phyloP scores from a whole-genome alignment of 2,113 vertebrate species.

The Hypomesus transpacificus region DNA sequence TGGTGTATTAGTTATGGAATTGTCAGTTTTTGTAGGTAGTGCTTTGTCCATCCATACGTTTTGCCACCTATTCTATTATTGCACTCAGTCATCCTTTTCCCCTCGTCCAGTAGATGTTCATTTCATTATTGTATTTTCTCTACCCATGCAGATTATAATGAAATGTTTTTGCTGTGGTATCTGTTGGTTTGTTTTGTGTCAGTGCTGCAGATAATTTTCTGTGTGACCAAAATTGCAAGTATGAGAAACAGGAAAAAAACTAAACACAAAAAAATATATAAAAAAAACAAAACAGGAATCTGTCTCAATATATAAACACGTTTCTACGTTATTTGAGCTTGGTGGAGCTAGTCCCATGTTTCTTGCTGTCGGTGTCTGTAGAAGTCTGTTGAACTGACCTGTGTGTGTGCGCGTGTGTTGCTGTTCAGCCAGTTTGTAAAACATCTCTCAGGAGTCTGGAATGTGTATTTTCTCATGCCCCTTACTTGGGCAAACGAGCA shows the following conservation, averaged over 20 bases:
- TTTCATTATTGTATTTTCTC: not conserved
- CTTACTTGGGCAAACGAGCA: not conserved
- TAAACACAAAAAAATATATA: slow-evolving; percentile 15
- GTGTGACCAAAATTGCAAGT: slow-evolving; percentile 68
- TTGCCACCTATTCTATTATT: slow-evolving; percentile 14
- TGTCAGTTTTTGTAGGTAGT: slow-evolving; percentile 34
- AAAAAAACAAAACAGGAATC: slow-evolving; percentile 25
- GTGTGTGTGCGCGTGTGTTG: slow-evolving; percentile 18
- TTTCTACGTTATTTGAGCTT: slow-evolving; percentile 28
- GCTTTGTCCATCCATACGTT: slow-evolving; percentile 26
- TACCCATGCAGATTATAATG: slow-evolving; percentile 42
- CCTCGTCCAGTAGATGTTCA: slow-evolving; percentile 2
- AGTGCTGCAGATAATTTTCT: slow-evolving; percentile 37
- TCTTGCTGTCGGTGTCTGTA: slow-evolving; percentile 19
- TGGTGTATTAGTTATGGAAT: slow-evolving; percentile 22
- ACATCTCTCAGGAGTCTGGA: slow-evolving; percentile 46
- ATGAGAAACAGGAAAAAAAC: slow-evolving; percentile 28
- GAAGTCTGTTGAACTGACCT: slow-evolving; percentile 29
- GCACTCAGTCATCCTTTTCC: not conserved
- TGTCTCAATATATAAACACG: slow-evolving; percentile 33
- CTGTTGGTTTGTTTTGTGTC: slow-evolving; percentile 35
- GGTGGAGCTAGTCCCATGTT: not conserved
- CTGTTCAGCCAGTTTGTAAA: slow-evolving; percentile 20
- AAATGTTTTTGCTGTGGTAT: slow-evolving; percentile 43
- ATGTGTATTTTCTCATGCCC: not conserved